Conservation (phyloP, 2,888 invertebrate species). For the Bruchidius siliquastri region DNA sequence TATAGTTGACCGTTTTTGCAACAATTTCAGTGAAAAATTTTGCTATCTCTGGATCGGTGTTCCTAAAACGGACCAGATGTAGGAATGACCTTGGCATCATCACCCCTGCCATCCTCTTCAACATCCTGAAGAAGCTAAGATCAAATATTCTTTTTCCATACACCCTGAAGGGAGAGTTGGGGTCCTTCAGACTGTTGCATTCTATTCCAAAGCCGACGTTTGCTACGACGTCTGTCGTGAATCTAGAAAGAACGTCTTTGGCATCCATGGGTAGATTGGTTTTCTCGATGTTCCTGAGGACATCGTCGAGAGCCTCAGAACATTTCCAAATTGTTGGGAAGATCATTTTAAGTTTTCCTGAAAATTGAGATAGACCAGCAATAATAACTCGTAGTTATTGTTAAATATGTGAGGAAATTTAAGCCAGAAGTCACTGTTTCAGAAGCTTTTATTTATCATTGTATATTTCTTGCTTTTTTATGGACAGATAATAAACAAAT, state of each 20-base stretch:
- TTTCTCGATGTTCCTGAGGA: conserved; percentile 41
- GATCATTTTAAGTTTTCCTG: conserved; percentile 60
- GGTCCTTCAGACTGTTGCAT: conserved; percentile 52
- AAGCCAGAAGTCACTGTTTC: no score
- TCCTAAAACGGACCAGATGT: conserved; percentile 22
- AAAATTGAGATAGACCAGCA: not conserved
- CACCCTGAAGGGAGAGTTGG: conserved; percentile 47
- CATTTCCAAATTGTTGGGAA: conserved; percentile 56
- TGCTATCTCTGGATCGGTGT: conserved; percentile 27
- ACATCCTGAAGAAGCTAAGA: conserved; percentile 13
- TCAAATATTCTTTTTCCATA: conserved; percentile 24
- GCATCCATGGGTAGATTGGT: conserved; percentile 34
- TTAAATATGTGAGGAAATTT: no score
- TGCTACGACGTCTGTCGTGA: conserved; percentile 57
- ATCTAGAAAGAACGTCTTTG: conserved; percentile 52
- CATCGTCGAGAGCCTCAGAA: conserved; percentile 49
- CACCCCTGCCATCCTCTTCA: conserved; percentile 9
- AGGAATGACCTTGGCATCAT: conserved; percentile 21
- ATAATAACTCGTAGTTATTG: no score
- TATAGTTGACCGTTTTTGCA: conserved; percentile 34
- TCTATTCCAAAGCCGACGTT: conserved; percentile 58
- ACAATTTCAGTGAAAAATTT: conserved; percentile 49
- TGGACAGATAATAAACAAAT: no score
- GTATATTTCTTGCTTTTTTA: no score
- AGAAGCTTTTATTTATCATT: no score